phyloP scores from a whole-genome alignment of 2,797 vertebrate species.

The Meriones psammophilus region DNA sequence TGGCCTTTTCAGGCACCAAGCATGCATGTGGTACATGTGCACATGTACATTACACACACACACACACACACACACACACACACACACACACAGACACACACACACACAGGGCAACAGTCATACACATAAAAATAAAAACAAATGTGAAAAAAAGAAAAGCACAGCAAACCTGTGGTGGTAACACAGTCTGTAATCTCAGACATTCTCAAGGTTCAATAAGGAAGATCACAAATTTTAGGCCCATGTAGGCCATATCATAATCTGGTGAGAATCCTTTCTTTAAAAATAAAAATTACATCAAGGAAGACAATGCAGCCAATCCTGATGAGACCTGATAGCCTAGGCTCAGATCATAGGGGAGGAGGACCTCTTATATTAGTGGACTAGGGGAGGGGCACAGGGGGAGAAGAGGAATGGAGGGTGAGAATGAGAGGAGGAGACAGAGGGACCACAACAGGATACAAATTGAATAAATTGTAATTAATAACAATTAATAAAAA shows the following conservation, averaged over 20 bases:
- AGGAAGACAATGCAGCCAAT: not conserved
- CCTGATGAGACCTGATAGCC: too few relatives aligned
- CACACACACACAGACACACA: too few relatives aligned
- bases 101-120: not conserved
- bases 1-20: too few relatives aligned
- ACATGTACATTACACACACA: rapidly evolving
- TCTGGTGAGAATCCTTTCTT: not conserved
- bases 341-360: too few relatives aligned
- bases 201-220: not conserved
- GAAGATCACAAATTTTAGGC: not conserved
- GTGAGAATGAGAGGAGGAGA: too few relatives aligned
- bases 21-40: not conserved
- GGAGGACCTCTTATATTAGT: too few relatives aligned
- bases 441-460: too few relatives aligned
- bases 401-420: not conserved
- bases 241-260: not conserved
- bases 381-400: too few relatives aligned
- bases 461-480: too few relatives aligned
- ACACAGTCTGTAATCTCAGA: not conserved
- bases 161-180: not conserved
- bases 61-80: not conserved
- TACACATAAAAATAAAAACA: not conserved
- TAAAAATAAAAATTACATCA: not conserved
- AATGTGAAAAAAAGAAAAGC: not conserved
- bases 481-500: too few relatives aligned